Percentiles rank a stretch among this genome's conserved stretches.
Conservation (phyloP, 2,113 vertebrate species). For the Siniperca chuatsi region DNA sequence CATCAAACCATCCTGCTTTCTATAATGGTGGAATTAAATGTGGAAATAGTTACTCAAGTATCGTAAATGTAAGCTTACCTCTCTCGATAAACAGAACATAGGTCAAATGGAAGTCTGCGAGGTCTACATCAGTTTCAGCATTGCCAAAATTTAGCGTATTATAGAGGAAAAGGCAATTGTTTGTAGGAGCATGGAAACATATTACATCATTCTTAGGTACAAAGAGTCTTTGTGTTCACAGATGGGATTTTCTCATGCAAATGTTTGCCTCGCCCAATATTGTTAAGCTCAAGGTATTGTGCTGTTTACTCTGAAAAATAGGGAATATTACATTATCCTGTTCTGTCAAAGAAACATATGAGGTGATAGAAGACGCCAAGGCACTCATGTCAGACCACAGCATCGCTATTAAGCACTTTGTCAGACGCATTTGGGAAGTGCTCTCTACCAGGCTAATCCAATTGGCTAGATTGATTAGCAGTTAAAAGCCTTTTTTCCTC, state of each 20-base stretch:
- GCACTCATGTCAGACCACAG: constrained; percentile 76
- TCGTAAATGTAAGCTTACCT: constrained; percentile 26
- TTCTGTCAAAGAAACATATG: constrained; percentile 68
- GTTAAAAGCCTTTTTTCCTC: constrained; percentile 84
- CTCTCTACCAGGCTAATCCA: constrained; percentile 77
- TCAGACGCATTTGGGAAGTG: constrained; percentile 81
- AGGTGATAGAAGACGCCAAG: constrained; percentile 73
- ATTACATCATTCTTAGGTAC: constrained; percentile 63
- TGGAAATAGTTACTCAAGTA: constrained; percentile 41
- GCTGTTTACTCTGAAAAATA: constrained; percentile 47
- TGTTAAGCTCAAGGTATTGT: constrained; percentile 46
- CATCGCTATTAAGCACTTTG: constrained; percentile 82
- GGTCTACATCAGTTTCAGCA: constrained; percentile 27
- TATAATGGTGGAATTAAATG: constrained; percentile 48
- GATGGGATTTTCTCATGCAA: constrained; percentile 63
- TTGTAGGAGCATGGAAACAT: constrained; percentile 61
- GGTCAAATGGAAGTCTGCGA: constrained; percentile 38
- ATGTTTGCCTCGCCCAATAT: constrained; percentile 59
- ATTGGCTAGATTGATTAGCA: constrained; percentile 81
- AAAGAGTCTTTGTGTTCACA: constrained; percentile 68
- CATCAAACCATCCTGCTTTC: constrained; percentile 19
- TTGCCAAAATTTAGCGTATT: constrained; percentile 53
- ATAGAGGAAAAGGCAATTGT: constrained; percentile 54
- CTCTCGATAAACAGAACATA: constrained; percentile 18
- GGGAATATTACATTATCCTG: constrained; percentile 53